Evolutionary conservation across 1,140 invertebrate genomes (phyloP).

Genomic region (Drosophila arizonae): DNA sequence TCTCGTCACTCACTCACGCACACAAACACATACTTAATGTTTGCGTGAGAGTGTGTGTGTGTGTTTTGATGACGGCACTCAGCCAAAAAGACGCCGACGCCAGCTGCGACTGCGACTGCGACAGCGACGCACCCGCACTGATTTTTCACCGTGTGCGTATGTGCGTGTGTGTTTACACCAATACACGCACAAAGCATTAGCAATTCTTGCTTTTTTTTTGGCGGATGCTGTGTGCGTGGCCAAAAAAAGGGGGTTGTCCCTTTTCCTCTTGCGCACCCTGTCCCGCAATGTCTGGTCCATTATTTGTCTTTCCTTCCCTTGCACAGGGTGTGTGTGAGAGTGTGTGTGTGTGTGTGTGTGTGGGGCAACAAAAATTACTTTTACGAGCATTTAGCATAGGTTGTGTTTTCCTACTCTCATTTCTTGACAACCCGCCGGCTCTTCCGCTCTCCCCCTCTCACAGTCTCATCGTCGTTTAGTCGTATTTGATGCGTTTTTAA

Average conservation of each 20-base stretch:
- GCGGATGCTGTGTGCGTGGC: slow-evolving; percentile 42
- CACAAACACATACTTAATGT: slow-evolving; percentile 11
- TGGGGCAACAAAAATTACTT: slow-evolving; percentile 60
- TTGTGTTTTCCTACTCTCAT: slow-evolving; percentile 46
- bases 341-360: slow-evolving; percentile 31
- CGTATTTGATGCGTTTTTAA: slow-evolving; percentile 75
- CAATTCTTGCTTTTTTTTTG: slow-evolving; percentile 33
- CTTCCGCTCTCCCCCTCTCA: background rate
- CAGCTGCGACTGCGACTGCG: slow-evolving; percentile 2
- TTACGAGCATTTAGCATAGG: slow-evolving; percentile 72
- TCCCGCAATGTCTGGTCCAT: slow-evolving; percentile 38
- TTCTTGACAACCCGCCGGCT: background rate
- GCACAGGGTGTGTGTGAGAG: slow-evolving; percentile 18
- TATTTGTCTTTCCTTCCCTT: slow-evolving; percentile 58
- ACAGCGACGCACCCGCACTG: slow-evolving; percentile 46
- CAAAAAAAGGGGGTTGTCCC: slow-evolving; percentile 46
- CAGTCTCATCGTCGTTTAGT: slow-evolving; percentile 38
- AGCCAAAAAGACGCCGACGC: slow-evolving; percentile 27
- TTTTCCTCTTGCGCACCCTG: slow-evolving; percentile 33
- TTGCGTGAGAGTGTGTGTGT: slow-evolving; percentile 34
- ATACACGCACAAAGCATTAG: slow-evolving; percentile 43
- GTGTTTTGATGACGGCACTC: slow-evolving; percentile 70
- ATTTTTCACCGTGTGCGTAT: slow-evolving; percentile 31
- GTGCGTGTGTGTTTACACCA: slow-evolving; percentile 30
- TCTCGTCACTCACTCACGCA: slow-evolving; percentile 30